Evolutionary conservation across 2,113 vertebrate genomes (phyloP).

Genomic region (Epinephelus fuscoguttatus): DNA sequence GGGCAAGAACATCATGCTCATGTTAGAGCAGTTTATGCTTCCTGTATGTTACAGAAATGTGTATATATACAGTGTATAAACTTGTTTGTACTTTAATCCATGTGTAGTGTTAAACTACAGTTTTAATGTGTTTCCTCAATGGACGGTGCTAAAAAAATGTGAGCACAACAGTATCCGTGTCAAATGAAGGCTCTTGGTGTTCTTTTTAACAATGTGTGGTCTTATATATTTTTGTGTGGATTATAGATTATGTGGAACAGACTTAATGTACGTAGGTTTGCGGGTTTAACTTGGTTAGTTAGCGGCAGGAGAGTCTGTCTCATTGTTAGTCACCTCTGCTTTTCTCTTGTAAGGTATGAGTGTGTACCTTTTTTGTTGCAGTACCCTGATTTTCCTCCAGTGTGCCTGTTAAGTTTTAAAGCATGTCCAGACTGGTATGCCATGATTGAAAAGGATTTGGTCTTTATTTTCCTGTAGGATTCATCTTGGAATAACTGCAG

Average conservation of each 20-base stretch:
- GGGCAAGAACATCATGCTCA: background rate
- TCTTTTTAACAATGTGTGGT: background rate
- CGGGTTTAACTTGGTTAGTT: background rate
- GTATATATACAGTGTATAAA: background rate
- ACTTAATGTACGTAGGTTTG: background rate
- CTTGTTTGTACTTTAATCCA: background rate
- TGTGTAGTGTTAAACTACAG: background rate
- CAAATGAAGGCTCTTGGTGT: background rate
- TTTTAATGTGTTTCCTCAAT: background rate
- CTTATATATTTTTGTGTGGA: background rate
- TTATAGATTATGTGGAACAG: background rate
- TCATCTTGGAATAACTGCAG: slow-evolving; percentile 20
- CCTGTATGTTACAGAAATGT: background rate
- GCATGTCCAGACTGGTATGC: slow-evolving; percentile 19
- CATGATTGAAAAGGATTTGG: slow-evolving; percentile 26
- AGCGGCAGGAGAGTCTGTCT: background rate
- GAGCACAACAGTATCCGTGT: background rate
- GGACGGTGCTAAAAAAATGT: background rate
- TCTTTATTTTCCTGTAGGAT: slow-evolving; percentile 25
- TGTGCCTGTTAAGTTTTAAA: slow-evolving; percentile 9
- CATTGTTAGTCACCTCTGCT: background rate
- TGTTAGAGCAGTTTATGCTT: background rate
- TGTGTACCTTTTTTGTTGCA: background rate
- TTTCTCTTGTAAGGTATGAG: background rate
- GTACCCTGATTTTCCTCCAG: background rate